A percentile compares a stretch with the other conserved stretches of the same genome.
Evolutionary conservation across 2,113 vertebrate genomes (phyloP).

Genomic region (Rhynchomys soricoides): DNA sequence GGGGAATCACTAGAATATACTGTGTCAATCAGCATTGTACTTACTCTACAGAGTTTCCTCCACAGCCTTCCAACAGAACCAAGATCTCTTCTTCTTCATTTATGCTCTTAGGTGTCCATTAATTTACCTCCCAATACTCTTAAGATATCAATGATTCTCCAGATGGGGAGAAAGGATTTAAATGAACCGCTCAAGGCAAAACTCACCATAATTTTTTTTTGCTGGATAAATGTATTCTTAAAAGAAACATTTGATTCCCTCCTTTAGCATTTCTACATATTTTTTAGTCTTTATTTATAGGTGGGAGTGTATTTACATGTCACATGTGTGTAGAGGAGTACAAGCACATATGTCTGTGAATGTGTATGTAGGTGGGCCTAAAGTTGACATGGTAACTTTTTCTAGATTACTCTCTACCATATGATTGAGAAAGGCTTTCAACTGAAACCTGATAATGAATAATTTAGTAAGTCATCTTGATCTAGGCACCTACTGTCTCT

Average conservation of each 20-base stretch:
- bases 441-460: neutral
- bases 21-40: neutral
- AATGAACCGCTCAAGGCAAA: neutral
- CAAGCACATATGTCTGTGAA: neutral
- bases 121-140: neutral
- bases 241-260: neutral
- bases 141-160: neutral
- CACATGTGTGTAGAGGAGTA: neutral
- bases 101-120: neutral
- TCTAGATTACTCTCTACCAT: neutral
- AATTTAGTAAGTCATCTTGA: neutral
- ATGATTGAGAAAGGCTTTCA: neutral
- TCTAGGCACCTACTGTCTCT: too few species aligned
- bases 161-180: neutral
- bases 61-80: neutral
- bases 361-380: too few species aligned
- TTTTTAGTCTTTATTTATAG: neutral
- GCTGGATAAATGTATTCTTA: neutral
- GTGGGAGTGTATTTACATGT: neutral
- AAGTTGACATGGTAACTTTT: neutral
- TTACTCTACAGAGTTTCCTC: neutral
- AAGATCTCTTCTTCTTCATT: neutral
- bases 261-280: neutral
- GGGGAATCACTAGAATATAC: neutral
- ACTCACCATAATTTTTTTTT: neutral